A percentile compares a stretch with the other conserved stretches of the same genome.
These are phyloP conservation scores for Mirza zaza DNA, from an alignment of 2,113 vertebrate genomes.

Conservation along the genomic window DNA sequence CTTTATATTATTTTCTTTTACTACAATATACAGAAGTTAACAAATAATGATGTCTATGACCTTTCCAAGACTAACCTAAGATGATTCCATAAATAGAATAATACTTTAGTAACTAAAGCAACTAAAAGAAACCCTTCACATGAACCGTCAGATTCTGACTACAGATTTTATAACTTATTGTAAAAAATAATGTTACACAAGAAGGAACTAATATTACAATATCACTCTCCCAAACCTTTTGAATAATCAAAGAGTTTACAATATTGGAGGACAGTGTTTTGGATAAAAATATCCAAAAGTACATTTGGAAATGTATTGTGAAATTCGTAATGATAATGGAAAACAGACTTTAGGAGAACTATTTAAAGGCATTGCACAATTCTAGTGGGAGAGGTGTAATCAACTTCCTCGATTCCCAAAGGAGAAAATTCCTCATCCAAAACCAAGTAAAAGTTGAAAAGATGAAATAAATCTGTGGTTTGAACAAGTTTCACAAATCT, in stretches of 20 bases:
- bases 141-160: not conserved
- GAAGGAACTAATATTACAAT: conserved; percentile 26
- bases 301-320: conserved; percentile 75
- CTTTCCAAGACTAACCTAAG: not conserved
- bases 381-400: conserved; percentile 70
- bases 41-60: not conserved
- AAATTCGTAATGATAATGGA: conserved; percentile 69
- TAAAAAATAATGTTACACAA: not conserved
- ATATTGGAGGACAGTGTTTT: conserved; percentile 38
- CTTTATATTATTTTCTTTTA: not conserved
- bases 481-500: conserved; percentile 58
- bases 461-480: conserved; percentile 23
- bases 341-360: conserved; percentile 70
- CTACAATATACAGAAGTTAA: conserved; percentile 29
- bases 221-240: conserved; percentile 23
- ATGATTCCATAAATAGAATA: conserved; percentile 34
- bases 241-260: conserved; percentile 43
- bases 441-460: conserved; percentile 58
- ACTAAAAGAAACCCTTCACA: not conserved
- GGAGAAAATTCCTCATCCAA: conserved; percentile 35
- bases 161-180: not conserved
- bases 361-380: conserved; percentile 77
- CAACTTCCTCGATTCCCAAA: conserved; percentile 47
- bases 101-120: not conserved
- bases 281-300: conserved; percentile 72